These are phyloP conservation scores for Anoplopoma fimbria DNA, from an alignment of 2,113 vertebrate species.

Conservation along the genomic window DNA sequence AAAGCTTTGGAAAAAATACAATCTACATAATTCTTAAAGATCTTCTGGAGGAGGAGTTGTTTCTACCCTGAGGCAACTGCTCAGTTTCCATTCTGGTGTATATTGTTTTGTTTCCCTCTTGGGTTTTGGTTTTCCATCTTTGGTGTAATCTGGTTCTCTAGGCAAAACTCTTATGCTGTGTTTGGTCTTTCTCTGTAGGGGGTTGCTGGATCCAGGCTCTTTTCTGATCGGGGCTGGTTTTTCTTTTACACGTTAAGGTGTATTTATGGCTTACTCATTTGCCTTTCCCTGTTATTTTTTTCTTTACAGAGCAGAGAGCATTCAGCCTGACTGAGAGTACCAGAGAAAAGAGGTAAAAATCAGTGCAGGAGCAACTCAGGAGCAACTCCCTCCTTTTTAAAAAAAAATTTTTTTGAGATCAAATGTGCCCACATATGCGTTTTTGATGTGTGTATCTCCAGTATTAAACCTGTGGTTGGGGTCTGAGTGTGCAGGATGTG, in stretches of 20 bases:
- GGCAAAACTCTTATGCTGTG: slow-evolving; percentile 29
- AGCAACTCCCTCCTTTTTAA: slow-evolving; percentile 37
- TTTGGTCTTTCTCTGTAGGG: slow-evolving; percentile 61
- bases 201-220: slow-evolving; percentile 41
- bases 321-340: slow-evolving; percentile 84
- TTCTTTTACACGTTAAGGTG: slow-evolving; percentile 3
- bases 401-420: neutral
- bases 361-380: slow-evolving; percentile 34
- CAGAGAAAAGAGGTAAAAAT: slow-evolving; percentile 89
- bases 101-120: slow-evolving; percentile 50
- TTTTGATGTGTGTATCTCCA: slow-evolving; percentile 35
- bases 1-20: slow-evolving; percentile 57
- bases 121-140: slow-evolving; percentile 51
- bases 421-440: slow-evolving; percentile 19
- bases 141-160: slow-evolving; percentile 59
- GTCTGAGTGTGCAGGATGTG: slow-evolving; percentile 73
- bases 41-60: slow-evolving; percentile 33
- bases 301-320: slow-evolving; percentile 86
- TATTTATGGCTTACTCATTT: slow-evolving; percentile 29
- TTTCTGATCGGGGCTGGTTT: slow-evolving; percentile 34
- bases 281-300: slow-evolving; percentile 43
- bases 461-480: slow-evolving; percentile 63
- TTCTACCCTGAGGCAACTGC: slow-evolving; percentile 42
- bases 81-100: slow-evolving; percentile 46
- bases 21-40: slow-evolving; percentile 12